phyloP scores from a whole-genome alignment of 2,113 vertebrate species.

The Tiliqua scincoides region DNA sequence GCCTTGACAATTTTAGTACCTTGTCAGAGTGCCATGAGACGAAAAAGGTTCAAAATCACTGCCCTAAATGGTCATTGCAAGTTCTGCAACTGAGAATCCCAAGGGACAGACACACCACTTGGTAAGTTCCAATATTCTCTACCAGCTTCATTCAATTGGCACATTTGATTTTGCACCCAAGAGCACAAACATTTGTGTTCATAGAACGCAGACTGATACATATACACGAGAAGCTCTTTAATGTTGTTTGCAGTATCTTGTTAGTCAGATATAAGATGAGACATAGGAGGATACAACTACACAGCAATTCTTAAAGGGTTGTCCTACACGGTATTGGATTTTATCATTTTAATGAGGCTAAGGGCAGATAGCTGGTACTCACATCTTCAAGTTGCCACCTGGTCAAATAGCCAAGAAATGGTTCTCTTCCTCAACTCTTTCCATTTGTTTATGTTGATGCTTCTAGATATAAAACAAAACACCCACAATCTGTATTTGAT shows the following conservation, averaged over 20 bases:
- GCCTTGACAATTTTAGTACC: too few relatives aligned
- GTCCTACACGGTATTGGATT: background rate
- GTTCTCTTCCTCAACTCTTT: background rate
- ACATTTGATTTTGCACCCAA: background rate
- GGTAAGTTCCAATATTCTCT: background rate
- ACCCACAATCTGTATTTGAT: background rate
- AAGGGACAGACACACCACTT: background rate
- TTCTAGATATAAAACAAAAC: conserved; percentile 7
- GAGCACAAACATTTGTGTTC: background rate
- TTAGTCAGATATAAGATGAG: accelerated
- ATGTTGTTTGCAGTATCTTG: conserved; percentile 18
- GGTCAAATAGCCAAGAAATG: background rate
- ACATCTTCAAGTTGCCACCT: background rate
- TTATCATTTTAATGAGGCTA: background rate
- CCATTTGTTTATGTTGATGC: conserved; percentile 25
- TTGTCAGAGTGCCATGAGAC: too few relatives aligned
- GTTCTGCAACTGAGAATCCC: background rate
- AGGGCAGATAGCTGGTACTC: conserved; percentile 4
- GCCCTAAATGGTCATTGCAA: background rate
- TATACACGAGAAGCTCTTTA: background rate
- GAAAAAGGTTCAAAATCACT: too few relatives aligned
- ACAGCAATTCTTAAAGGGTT: background rate
- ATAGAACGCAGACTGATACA: conserved; percentile 17
- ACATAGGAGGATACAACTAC: background rate
- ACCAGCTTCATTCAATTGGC: background rate